Evolutionary conservation across 2,113 vertebrate species (phyloP), one percentile per base, ranked within the genome.

Genomic region (Serilophus lunatus): DNA sequence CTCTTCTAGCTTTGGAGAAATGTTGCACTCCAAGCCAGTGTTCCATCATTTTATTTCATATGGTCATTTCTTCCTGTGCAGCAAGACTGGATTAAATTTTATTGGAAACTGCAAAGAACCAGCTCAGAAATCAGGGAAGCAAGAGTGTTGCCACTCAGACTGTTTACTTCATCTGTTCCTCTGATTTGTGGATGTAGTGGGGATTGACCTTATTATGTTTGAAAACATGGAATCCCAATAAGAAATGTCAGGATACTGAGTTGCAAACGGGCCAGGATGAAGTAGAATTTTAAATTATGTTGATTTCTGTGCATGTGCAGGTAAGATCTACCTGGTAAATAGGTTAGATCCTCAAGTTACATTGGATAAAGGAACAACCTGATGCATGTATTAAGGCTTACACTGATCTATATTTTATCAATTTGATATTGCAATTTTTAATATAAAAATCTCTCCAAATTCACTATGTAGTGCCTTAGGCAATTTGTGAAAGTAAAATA

Each of bases 1-100:
- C 29, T 88, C 10, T 54, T 31, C 24, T 51, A 40, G 12, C 6
- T 71, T 57, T 90, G 35, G 57, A 38, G 16, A 71, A 79, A 54
- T 6, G 13, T 50, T 80, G 24, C 42, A 22, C 11, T 72, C 10
- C 23, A 0, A 0, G 23, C 24, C 42, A 66, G 38, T 1, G 14
- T 80, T 7, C 44, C 40, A 33, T 61, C 2, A 5, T 6, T 69
- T 69, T 42, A 29, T 75, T 88, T 84, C 29, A 8, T 26, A 22
- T 22, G 54, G 12, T 51, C 33, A 47, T 64, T 83, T 83, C 40
- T 74, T 47, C 26, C 35, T 81, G 8, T 83, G 51, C 38, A 74
- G 7, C 17, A 59, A 54, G 35, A 5, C 11, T 83, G 68, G 56
- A 61, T 93, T 71, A 56, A 81, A 53, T 78, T 60, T 53, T 51